Evolutionary conservation across 2,888 invertebrate species (phyloP).

Genomic region (Eupithecia centaureata): DNA sequence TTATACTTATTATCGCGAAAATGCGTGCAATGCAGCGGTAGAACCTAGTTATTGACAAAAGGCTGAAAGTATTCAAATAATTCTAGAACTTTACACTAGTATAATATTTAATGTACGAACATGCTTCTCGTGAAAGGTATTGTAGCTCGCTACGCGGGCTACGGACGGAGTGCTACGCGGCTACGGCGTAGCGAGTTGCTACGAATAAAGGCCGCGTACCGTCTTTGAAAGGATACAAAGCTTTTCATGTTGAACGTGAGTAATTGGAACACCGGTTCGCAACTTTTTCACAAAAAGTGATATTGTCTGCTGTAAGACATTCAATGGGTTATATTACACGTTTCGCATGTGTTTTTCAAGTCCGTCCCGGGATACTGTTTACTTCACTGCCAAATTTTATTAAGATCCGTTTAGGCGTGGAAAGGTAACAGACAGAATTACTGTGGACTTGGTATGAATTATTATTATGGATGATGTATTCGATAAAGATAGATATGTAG

Average conservation of each 20-base stretch:
- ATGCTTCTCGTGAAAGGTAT: background rate
- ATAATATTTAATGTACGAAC: background rate
- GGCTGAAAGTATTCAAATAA: background rate
- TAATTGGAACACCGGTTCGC: slow-evolving; percentile 6
- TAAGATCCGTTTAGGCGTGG: too few species aligned
- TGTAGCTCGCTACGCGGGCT: background rate
- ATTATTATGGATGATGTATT: too few species aligned
- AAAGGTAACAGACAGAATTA: too few species aligned
- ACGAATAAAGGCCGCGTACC: slow-evolving; percentile 6
- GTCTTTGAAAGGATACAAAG: slow-evolving; percentile 1
- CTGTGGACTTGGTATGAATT: too few species aligned
- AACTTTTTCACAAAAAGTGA: background rate
- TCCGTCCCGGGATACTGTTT: too few species aligned
- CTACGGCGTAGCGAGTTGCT: slow-evolving; percentile 11
- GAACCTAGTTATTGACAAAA: background rate
- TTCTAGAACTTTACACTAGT: background rate
- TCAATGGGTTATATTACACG: too few species aligned
- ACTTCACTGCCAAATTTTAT: too few species aligned
- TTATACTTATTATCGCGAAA: background rate
- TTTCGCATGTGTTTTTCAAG: too few species aligned
- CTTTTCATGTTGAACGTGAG: background rate
- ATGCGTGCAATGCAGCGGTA: background rate
- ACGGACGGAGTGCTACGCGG: background rate
- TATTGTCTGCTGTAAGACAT: background rate
- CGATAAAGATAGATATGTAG: too few species aligned